Percentiles rank a stretch among this genome's conserved stretches.
These are phyloP conservation scores for Aythya baeri DNA, from an alignment of 2,113 vertebrate species.

Conservation along the genomic window DNA sequence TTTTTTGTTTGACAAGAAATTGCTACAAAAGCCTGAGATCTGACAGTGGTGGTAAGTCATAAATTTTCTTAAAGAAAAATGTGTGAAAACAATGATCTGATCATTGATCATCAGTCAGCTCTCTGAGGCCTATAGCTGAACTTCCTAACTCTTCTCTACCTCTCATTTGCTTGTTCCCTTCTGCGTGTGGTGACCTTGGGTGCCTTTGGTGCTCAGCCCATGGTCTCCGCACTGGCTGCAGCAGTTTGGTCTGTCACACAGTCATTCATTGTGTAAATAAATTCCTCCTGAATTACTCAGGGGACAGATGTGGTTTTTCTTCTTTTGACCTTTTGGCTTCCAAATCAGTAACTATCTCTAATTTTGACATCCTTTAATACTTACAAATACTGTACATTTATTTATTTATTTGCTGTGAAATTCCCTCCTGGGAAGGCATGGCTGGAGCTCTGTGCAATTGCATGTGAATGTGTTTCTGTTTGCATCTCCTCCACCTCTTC, in stretches of 20 bases:
- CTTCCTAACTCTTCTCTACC: neutral
- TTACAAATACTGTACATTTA: neutral
- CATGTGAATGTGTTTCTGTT: neutral
- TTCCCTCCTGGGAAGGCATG: neutral
- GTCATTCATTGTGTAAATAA: slow-evolving; percentile 45
- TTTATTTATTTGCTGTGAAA: neutral
- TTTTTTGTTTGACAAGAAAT: neutral
- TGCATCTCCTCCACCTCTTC: neutral
- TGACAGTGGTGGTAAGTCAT: neutral
- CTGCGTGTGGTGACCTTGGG: neutral
- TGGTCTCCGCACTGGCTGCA: neutral
- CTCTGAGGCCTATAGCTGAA: neutral
- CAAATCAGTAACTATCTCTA: slow-evolving; percentile 3
- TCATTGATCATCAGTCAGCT: neutral
- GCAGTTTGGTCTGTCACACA: slow-evolving; percentile 21
- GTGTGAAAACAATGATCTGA: neutral
- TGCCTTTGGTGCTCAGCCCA: neutral
- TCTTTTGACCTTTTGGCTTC: slow-evolving; percentile 49
- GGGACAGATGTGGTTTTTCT: slow-evolving; percentile 55
- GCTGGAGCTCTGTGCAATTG: neutral
- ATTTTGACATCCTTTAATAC: slow-evolving; percentile 16
- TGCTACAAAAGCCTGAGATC: neutral
- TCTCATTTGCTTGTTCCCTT: neutral
- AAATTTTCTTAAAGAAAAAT: neutral
- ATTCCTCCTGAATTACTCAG: slow-evolving; percentile 55